A percentile compares a stretch with the other conserved stretches of the same genome.
Conservation (phyloP, 2,888 invertebrate genomes). For the Sisyra nigra region DNA sequence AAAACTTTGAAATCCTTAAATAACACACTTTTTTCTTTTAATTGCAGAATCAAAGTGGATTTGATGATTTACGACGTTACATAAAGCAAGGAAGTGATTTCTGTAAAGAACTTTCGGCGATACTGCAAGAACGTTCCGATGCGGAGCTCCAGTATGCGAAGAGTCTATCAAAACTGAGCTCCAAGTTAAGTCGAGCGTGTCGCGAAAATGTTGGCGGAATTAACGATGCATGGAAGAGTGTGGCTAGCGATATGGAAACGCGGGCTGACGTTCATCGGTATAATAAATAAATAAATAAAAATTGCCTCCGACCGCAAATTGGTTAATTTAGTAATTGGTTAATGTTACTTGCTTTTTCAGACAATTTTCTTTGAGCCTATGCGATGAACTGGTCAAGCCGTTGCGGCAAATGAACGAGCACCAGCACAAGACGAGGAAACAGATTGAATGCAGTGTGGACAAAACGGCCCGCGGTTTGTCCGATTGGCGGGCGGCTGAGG, state of each 20-base stretch:
- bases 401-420: constrained; percentile 54
- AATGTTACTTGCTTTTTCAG: constrained; percentile 27
- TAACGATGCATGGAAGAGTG: constrained; percentile 81
- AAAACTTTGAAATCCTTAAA: no score
- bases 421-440: constrained; percentile 53
- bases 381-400: constrained; percentile 83
- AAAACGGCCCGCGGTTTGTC: constrained; percentile 65
- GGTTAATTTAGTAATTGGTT: neutral
- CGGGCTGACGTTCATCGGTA: constrained; percentile 78
- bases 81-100: constrained; percentile 91
- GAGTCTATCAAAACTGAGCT: constrained; percentile 71
- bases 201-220: constrained; percentile 63
- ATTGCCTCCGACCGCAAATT: neutral
- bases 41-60: constrained; percentile 80
- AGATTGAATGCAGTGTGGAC: constrained; percentile 67
- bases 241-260: constrained; percentile 82
- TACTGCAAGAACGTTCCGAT: constrained; percentile 90
- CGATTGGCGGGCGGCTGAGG: constrained; percentile 76
- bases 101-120: constrained; percentile 77
- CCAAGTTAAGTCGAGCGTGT: constrained; percentile 70
- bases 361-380: constrained; percentile 57
- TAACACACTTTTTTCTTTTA: constrained; percentile 14
- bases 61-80: constrained; percentile 81
- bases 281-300: constrained; percentile 11
- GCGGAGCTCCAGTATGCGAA: constrained; percentile 84